A percentile compares a stretch with the other conserved stretches of the same genome.
phyloP scores from a whole-genome alignment of 2,888 invertebrate genomes.

The Leptinotarsa rubiginosa region DNA sequence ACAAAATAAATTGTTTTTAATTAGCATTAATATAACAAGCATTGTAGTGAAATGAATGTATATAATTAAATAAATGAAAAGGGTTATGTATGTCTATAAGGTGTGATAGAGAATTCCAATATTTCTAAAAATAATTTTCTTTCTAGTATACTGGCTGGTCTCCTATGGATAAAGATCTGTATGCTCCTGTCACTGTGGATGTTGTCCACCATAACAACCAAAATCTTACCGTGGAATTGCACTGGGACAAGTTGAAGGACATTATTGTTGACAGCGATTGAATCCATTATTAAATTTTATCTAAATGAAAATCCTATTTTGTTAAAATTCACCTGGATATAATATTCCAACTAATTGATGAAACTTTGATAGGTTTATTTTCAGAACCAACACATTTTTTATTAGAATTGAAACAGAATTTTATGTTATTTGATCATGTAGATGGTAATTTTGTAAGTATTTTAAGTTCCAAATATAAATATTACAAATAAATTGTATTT shows the following conservation, averaged over 20 bases:
- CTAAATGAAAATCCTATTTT: conserved; percentile 16
- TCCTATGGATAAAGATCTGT: conserved; percentile 62
- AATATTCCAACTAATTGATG: conserved; percentile 6
- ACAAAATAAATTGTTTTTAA: too few species aligned
- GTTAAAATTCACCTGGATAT: conserved; percentile 14
- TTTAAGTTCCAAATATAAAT: conserved; percentile 21
- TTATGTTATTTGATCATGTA: conserved; percentile 9
- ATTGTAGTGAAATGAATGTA: too few species aligned
- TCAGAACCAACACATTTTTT: conserved; percentile 8
- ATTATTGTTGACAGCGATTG: conserved; percentile 62
- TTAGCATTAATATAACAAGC: too few species aligned
- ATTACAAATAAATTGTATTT: neutral
- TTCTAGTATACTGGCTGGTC: conserved; percentile 66
- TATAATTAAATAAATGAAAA: too few species aligned
- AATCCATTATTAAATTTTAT: conserved; percentile 32
- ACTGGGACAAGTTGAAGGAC: conserved; percentile 62
- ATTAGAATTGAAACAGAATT: neutral
- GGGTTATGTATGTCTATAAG: neutral
- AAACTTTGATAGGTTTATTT: conserved; percentile 3
- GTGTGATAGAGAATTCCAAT: neutral
- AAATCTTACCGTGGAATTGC: conserved; percentile 60
- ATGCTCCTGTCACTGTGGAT: conserved; percentile 62
- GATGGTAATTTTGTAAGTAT: conserved; percentile 6
- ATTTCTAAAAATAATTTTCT: conserved; percentile 1
- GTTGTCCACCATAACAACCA: conserved; percentile 60